phyloP scores from a whole-genome alignment of 2,888 invertebrate genomes.

The Zhuqinia jingwanae region DNA sequence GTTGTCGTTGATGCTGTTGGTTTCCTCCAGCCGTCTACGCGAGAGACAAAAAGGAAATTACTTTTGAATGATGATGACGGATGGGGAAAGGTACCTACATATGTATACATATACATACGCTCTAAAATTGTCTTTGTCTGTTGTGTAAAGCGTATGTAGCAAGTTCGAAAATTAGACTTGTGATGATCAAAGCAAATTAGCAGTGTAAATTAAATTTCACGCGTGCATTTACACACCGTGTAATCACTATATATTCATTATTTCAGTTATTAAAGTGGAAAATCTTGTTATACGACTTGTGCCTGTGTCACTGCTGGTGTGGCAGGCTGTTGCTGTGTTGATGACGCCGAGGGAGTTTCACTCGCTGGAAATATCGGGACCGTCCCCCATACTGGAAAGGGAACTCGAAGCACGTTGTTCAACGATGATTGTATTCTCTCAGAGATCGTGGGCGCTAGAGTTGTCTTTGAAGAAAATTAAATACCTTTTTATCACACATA shows the following conservation, averaged over 20 bases:
- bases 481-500: not conserved
- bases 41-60: not conserved
- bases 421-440: conserved; percentile 48
- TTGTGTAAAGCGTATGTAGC: not conserved
- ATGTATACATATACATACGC: too few relatives aligned
- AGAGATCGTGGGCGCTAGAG: conserved; percentile 48
- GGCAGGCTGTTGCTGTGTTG: conserved; percentile 6
- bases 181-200: conserved; percentile 21
- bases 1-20: not conserved
- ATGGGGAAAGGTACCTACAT: not conserved
- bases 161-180: not conserved
- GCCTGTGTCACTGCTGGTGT: conserved; percentile 9
- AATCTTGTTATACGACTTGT: conserved; percentile 29
- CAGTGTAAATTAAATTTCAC: conserved; percentile 25
- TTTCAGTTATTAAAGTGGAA: conserved; percentile 6
- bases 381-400: conserved; percentile 56
- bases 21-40: conserved; percentile 5
- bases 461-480: conserved; percentile 52
- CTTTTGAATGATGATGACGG: not conserved
- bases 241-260: too few relatives aligned
- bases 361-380: conserved; percentile 5
- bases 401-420: conserved; percentile 55
- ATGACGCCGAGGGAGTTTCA: not conserved
- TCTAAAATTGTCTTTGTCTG: too few relatives aligned
- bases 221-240: too few relatives aligned